phyloP scores from a whole-genome alignment of 2,113 vertebrate genomes.

The Caranx melampygus region DNA sequence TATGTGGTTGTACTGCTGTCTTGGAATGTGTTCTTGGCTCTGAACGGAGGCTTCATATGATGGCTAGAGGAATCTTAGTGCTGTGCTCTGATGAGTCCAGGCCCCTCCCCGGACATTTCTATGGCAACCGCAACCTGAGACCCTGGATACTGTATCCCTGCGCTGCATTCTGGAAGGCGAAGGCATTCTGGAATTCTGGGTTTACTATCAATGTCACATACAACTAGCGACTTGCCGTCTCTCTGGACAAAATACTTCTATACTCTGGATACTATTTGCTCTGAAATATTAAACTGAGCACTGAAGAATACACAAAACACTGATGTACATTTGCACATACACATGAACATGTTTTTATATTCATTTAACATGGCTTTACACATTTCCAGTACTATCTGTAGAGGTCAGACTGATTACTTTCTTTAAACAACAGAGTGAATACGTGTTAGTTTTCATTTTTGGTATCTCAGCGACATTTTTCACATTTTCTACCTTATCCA shows the following conservation, averaged over 20 bases:
- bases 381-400: background rate
- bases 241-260: background rate
- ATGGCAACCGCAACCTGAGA: constrained; percentile 76
- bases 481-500: background rate
- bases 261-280: background rate
- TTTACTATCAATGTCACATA: constrained; percentile 43
- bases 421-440: background rate
- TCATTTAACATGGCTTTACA: background rate
- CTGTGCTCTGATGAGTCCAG: constrained; percentile 50
- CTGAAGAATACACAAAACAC: background rate
- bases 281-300: background rate
- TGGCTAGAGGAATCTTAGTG: constrained; percentile 61
- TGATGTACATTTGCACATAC: background rate
- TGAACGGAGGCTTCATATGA: constrained; percentile 76
- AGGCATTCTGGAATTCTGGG: constrained; percentile 59
- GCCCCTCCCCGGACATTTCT: constrained; percentile 50
- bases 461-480: background rate
- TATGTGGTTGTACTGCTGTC: constrained; percentile 36
- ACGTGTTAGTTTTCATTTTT: too few relatives aligned
- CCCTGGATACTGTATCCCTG: constrained; percentile 59
- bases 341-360: background rate
- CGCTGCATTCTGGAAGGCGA: constrained; percentile 53
- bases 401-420: background rate
- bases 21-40: constrained; percentile 77
- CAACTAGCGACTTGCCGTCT: constrained; percentile 1